Evolutionary conservation across 2,113 vertebrate species (phyloP).

Genomic region (Upupa epops): DNA sequence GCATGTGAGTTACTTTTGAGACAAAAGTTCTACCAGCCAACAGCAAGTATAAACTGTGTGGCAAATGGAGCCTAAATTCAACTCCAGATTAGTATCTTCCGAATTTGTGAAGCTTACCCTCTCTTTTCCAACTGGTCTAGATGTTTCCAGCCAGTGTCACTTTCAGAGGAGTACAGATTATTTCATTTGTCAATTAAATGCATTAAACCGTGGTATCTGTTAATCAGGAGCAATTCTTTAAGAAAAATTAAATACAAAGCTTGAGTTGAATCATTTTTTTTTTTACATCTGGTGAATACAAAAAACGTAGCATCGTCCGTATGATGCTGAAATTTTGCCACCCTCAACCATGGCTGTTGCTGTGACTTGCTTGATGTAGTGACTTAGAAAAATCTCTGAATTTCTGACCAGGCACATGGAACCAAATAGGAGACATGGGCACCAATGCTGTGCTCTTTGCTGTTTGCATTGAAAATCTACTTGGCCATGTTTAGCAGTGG

Average conservation of each 20-base stretch:
- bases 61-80: not conserved
- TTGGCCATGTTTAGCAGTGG: not conserved
- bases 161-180: not conserved
- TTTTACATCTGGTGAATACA: not conserved
- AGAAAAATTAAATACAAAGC: not conserved
- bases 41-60: not conserved
- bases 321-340: not conserved
- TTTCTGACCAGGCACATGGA: not conserved
- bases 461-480: not conserved
- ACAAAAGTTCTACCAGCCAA: too few relatives aligned
- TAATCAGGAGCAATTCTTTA: not conserved
- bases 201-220: not conserved
- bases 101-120: not conserved
- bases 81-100: not conserved
- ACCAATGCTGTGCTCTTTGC: not conserved
- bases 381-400: not conserved
- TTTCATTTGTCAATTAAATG: not conserved
- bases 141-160: not conserved
- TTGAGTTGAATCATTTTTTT: not conserved
- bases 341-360: not conserved
- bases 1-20: too few relatives aligned
- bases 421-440: not conserved
- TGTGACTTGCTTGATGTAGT: not conserved
- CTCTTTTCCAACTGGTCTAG: not conserved
- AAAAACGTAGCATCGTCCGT: not conserved